These are phyloP conservation scores for Nibea coibor DNA, from an alignment of 2,113 vertebrate species.

Conservation along the genomic window DNA sequence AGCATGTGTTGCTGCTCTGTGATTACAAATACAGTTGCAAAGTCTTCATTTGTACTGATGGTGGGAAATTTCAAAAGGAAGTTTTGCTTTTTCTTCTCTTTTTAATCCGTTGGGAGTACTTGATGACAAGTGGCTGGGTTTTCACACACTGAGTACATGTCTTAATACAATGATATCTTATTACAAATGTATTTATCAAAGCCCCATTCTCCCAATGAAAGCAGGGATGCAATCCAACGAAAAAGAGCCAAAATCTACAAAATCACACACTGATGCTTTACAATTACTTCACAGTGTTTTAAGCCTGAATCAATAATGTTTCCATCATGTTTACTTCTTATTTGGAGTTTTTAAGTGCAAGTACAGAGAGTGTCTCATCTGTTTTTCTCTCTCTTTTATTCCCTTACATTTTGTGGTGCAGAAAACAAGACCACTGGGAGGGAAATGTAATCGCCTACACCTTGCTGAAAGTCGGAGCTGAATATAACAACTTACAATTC, in stretches of 20 bases:
- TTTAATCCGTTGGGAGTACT: constrained; percentile 39
- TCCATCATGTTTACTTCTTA: constrained; percentile 25
- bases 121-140: constrained; percentile 50
- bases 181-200: constrained; percentile 50
- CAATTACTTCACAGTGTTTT: constrained; percentile 37
- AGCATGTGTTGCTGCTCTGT: constrained; percentile 64
- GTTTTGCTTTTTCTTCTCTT: not conserved
- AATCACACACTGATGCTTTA: constrained; percentile 43
- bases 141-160: constrained; percentile 25
- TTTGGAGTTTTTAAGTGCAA: constrained; percentile 27
- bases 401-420: constrained; percentile 35
- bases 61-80: constrained; percentile 48
- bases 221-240: constrained; percentile 8
- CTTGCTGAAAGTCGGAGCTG: constrained; percentile 68
- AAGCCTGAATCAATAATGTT: constrained; percentile 34
- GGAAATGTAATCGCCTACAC: constrained; percentile 62
- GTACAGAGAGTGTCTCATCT: constrained; percentile 27
- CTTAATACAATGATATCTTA: constrained; percentile 45
- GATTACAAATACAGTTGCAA: constrained; percentile 69
- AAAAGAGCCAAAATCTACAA: constrained; percentile 52
- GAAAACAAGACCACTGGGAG: constrained; percentile 69
- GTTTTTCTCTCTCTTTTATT: constrained; percentile 49
- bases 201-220: constrained; percentile 43
- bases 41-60: constrained; percentile 20
- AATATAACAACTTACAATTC: constrained; percentile 64